phyloP scores from a whole-genome alignment of 2,113 vertebrate genomes.

The Misgurnus anguillicaudatus region DNA sequence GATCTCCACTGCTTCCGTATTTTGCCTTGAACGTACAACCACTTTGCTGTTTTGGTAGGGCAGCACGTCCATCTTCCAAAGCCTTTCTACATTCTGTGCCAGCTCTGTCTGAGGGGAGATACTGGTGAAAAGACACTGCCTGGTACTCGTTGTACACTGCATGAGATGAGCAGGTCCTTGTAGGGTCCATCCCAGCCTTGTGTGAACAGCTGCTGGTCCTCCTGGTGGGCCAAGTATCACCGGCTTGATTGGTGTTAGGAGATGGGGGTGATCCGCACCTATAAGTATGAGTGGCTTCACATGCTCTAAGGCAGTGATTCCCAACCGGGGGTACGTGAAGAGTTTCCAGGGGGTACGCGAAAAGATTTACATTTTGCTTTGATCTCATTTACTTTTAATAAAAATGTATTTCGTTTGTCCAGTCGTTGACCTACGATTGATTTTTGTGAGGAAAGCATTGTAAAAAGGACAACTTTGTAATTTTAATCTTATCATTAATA shows the following conservation, averaged over 20 bases:
- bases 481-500: too few species aligned
- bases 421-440: too few species aligned
- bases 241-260: neutral
- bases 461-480: too few species aligned
- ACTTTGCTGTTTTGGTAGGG: neutral
- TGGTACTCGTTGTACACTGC: neutral
- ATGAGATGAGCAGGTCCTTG: neutral
- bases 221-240: neutral
- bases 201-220: neutral
- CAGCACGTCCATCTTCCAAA: neutral
- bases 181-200: neutral
- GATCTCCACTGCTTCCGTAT: neutral
- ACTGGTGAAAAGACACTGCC: slow-evolving; percentile 2
- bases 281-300: neutral
- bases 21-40: neutral
- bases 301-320: too few species aligned
- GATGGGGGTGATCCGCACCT: neutral
- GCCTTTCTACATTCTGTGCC: neutral
- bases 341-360: too few species aligned
- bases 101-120: neutral
- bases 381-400: too few species aligned
- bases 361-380: too few species aligned
- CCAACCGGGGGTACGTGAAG: too few species aligned
- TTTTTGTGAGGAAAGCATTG: too few species aligned
- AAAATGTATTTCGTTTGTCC: too few species aligned